Evolutionary conservation across 2,113 vertebrate species (phyloP), one percentile per base, ranked within the genome.

Genomic region (Catharus bicknelli): DNA sequence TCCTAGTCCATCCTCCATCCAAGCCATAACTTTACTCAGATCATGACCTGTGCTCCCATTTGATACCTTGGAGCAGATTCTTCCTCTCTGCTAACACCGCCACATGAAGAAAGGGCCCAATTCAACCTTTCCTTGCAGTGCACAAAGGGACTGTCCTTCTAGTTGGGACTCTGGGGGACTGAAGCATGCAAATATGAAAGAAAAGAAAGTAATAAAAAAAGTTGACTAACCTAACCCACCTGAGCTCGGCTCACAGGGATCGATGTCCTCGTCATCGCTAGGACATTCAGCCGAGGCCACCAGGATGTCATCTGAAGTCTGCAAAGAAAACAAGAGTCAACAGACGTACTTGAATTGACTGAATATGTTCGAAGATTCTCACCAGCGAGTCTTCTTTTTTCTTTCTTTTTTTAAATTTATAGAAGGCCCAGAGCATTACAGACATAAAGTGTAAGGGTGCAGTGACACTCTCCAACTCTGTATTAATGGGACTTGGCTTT

Each of bases 151-250:
- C 47, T 32, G 3, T 10, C 51, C 18, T 26, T 20, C 73, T 27
- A 48, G 7, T 13, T 45, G 62, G 76, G 45, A 47, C 81, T 15
- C 77, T 51, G 45, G 34, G 83, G 61, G 32, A 86, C 23, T 14
- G 70, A 0, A 76, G 70, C 97, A 97, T 98, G 97, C 97, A 98
- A 95, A 94, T 89, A 95, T 85, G 96, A 96, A 97, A 95, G 93
- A 97, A 98, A 98, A 97, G 92, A 94, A 98, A 98, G 97, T 98
- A 99, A 98, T 98, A 99, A 98, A 98, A 98, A 99, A 99, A 98
- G 98, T 98, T 97, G 99, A 99, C 99, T 99, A 99, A 99, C 99
- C 99, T 99, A 99, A 99, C 99, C 99, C 99, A 99, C 99, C 99
- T 99, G 99, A 99, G 99, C 99, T 99, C 92, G 99, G 99, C 99